A percentile compares a stretch with the other conserved stretches of the same genome.
These are phyloP conservation scores for Quadroppia sp. DNA, from an alignment of 2,888 invertebrate species.

Conservation along the genomic window DNA sequence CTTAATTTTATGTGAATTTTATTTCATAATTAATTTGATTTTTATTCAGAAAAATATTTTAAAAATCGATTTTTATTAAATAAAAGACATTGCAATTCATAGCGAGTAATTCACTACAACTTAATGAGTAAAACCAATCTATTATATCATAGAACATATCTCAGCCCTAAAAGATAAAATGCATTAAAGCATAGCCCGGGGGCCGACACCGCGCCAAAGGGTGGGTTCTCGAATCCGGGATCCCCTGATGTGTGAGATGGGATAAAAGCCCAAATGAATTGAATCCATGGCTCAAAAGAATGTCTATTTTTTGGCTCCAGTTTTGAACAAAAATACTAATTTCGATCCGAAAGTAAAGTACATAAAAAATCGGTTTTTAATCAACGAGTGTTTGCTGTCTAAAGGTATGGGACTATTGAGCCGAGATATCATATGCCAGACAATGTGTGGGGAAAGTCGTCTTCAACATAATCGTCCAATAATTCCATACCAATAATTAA, in stretches of 20 bases:
- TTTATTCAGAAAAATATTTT: background rate
- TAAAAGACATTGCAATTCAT: conserved; percentile 4
- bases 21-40: conserved; percentile 31
- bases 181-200: background rate
- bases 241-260: conserved; percentile 28
- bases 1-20: background rate
- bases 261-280: conserved; percentile 5
- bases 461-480: background rate
- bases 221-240: conserved; percentile 33
- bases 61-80: conserved; percentile 8
- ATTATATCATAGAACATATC: conserved; percentile 35
- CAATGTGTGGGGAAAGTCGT: background rate
- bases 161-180: conserved; percentile 18
- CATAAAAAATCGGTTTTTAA: background rate
- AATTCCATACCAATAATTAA: background rate
- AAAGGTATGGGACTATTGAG: background rate
- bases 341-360: background rate
- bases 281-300: background rate
- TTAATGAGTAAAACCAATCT: conserved; percentile 20
- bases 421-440: background rate
- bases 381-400: background rate
- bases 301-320: conserved; percentile 15
- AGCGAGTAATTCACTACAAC: conserved; percentile 18
- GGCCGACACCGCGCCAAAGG: conserved; percentile 29
- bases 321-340: background rate